Evolutionary conservation across 1,140 invertebrate species (phyloP), one percentile per base, ranked within the genome.

Genomic region (Mesaphorura yosii): DNA sequence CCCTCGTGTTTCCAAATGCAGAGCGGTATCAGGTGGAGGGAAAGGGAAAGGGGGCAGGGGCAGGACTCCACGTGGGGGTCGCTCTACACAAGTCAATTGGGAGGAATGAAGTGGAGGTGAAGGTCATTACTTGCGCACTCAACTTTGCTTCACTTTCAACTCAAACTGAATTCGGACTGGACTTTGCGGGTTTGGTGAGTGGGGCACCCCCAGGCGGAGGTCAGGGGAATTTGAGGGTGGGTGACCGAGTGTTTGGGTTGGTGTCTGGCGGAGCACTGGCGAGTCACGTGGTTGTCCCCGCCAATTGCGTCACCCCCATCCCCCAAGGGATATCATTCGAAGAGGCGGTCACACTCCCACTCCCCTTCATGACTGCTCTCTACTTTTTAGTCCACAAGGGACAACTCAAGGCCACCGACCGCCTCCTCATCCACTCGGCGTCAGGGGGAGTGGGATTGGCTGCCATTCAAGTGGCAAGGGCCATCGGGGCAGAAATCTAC

Each of bases 301-400:
- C 19, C 20, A 29, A 22, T 2, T 22, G 23, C 2, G 27, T 55
- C 4, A 15, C 26, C 10, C n/a, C 15, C 3, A 55, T 49, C 48
- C 53, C 53, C 2, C 23, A 10, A 17, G 12, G 14, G 10, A 25
- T 55, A 89, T 77, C 75, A 1, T 69, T 95, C 20, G 80, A 86
- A 64, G 84, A 95, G 39, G 91, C 89, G 1, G 85, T 86, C 0
- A 88, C 88, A 0, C 76, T 95, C 0, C 90, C 90, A 2, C 81
- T 83, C 1, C 84, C 84, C 4, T 94, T 92, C 65, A 76, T 77
- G 40, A 93, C 88, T 0, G 86, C 68, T 10, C 81, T 78, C 65
- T 80, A 80, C 67, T 75, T 76, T n/a, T 66, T 83, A 6, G 65
- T 79, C 29, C 66, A 74, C 28, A 67, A 76, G 53, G 79, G 77